phyloP scores from a whole-genome alignment of 2,797 vertebrate genomes.

The Squalus acanthias region DNA sequence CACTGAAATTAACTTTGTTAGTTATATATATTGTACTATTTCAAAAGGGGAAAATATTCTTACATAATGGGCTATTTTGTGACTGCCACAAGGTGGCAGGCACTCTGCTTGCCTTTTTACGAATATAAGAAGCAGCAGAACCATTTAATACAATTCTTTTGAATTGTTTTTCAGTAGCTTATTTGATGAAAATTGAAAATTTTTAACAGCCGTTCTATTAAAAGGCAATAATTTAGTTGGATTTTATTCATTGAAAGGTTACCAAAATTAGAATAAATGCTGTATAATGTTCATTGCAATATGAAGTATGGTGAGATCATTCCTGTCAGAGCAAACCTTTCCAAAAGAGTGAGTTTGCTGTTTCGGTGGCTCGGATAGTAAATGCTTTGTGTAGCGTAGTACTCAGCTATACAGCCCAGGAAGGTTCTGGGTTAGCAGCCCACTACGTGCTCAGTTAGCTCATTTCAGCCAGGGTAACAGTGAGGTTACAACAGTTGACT shows the following conservation, averaged over 20 bases:
- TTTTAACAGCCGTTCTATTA: background rate
- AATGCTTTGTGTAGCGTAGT: background rate
- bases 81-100: slow-evolving; percentile 17
- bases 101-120: background rate
- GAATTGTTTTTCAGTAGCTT: background rate
- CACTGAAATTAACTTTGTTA: background rate
- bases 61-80: background rate
- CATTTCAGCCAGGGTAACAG: background rate
- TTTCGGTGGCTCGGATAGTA: background rate
- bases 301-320: background rate
- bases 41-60: background rate
- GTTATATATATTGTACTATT: background rate
- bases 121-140: background rate
- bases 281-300: background rate
- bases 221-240: background rate
- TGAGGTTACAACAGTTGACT: background rate
- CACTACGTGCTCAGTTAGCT: background rate
- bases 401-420: background rate
- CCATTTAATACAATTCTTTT: background rate
- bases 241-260: background rate
- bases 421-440: background rate
- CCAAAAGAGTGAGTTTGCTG: background rate
- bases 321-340: background rate
- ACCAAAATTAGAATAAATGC: background rate
- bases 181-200: background rate